Percentiles rank a stretch among this genome's conserved stretches.
Evolutionary conservation across 2,888 invertebrate genomes (phyloP).

Genomic region (Cordilura impudica): DNA sequence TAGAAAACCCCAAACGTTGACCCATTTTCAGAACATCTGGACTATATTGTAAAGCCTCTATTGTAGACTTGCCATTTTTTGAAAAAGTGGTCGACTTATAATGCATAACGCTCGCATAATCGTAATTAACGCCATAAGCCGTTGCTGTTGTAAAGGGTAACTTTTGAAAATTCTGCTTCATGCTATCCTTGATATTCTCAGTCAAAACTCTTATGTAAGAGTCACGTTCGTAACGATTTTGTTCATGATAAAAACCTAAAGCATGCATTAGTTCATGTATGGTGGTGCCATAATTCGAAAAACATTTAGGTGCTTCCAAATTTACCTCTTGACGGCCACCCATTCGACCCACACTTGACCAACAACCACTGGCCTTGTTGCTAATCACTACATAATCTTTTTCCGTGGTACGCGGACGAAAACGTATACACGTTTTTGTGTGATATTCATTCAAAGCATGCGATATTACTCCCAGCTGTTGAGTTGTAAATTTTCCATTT

Average conservation of each 20-base stretch:
- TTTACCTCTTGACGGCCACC: slow-evolving; percentile 83
- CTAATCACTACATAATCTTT: slow-evolving; percentile 84
- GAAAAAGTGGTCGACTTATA: slow-evolving; percentile 88
- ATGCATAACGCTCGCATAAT: slow-evolving; percentile 90
- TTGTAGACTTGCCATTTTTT: slow-evolving; percentile 84
- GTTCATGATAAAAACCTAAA: slow-evolving; percentile 89
- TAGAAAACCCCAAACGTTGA: slow-evolving; percentile 73
- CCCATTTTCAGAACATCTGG: slow-evolving; percentile 70
- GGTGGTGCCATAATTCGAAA: slow-evolving; percentile 84
- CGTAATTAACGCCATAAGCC: slow-evolving; percentile 84
- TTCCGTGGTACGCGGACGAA: slow-evolving; percentile 82
- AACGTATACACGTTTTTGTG: slow-evolving; percentile 85
- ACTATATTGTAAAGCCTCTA: slow-evolving; percentile 81
- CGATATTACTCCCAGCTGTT: slow-evolving; percentile 81
- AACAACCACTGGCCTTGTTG: slow-evolving; percentile 85
- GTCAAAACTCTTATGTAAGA: slow-evolving; percentile 82
- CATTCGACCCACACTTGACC: slow-evolving; percentile 87
- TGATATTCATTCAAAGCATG: slow-evolving; percentile 87
- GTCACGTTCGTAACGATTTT: slow-evolving; percentile 87
- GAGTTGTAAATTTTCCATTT: slow-evolving; percentile 80
- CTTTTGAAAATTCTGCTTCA: slow-evolving; percentile 85
- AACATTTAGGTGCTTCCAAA: slow-evolving; percentile 86
- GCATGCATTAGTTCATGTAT: slow-evolving; percentile 90
- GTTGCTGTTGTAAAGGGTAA: slow-evolving; percentile 79
- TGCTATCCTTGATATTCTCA: slow-evolving; percentile 83